Evolutionary conservation across 2,888 invertebrate genomes (phyloP), one percentile per base, ranked within the genome.

Genomic region (Metacarcinus magister): DNA sequence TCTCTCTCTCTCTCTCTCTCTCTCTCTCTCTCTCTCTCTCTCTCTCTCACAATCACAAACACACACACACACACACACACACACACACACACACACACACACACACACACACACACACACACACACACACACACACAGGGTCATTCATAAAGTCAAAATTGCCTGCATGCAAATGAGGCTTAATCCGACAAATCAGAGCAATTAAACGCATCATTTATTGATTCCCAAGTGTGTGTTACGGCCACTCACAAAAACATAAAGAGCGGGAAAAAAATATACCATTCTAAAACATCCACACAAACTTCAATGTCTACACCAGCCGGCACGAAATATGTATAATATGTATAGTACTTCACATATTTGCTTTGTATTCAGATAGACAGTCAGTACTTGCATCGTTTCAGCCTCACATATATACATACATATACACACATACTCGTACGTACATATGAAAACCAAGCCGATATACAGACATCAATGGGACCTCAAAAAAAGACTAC

Each of bases 111-210:
- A 16, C 82, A 10, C 82, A 16, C 28, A 28, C 32, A 28, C 82
- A 16, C 82, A 16, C 82, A 16, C 82, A 16, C 82, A 10, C 82
- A 16, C 28, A 28, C 32, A 28, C 82, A 82, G 82, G 82, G 82
- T 82, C 82, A 82, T 82, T 32, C 82, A 82, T 82, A 82, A 82
- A 82, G 82, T 82, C 82, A 82, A 82, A 82, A 82, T 82, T 82
- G 82, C 82, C 82, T 82, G 82, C 82, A 82, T 82, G 82, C 82
- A 82, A 82, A 82, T 82, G 82, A 82, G 82, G 82, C 7, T 32
- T 82, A 32, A 82, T 82, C 82, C 82, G 82, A 82, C 82, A 82
- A 82, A 82, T 82, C 82, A 82, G 82, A 82, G 32, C 82, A 82
- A 82, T 82, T 82, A 82, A 32, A 32, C 82, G 82, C 16, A 82